phyloP scores from a whole-genome alignment of 2,797 vertebrate genomes.

The Valencia hispanica region DNA sequence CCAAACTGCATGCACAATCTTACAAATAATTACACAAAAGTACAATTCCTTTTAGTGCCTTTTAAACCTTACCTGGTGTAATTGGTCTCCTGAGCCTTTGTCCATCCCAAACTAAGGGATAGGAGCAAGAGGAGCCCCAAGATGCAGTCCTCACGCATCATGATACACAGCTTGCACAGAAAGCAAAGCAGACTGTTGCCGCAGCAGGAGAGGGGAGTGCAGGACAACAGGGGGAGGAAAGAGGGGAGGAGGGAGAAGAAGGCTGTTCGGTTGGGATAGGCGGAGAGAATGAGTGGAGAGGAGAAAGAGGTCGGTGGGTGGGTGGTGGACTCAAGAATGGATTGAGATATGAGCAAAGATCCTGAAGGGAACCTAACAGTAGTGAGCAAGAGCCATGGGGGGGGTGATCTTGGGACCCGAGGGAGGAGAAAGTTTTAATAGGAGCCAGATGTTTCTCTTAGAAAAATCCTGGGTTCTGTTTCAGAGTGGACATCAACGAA shows the following conservation, averaged over 20 bases:
- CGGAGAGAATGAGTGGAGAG: constrained; percentile 48
- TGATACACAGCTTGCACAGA: constrained; percentile 54
- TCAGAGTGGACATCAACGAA: constrained; percentile 34
- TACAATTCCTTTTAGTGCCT: background rate
- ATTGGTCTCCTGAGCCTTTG: constrained; percentile 69
- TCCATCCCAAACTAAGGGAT: constrained; percentile 65
- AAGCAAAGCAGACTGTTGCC: constrained; percentile 30
- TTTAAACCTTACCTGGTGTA: constrained; percentile 71
- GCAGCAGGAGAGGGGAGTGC: constrained; percentile 28
- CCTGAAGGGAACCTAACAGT: constrained; percentile 40
- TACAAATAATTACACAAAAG: background rate
- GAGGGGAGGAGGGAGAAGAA: constrained; percentile 34
- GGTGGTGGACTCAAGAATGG: constrained; percentile 22
- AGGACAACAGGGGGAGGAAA: constrained; percentile 51
- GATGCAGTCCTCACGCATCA: constrained; percentile 55
- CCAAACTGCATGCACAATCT: background rate
- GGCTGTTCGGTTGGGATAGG: constrained; percentile 42
- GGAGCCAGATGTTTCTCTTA: constrained; percentile 74
- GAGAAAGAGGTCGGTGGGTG: background rate
- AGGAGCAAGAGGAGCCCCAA: constrained; percentile 68
- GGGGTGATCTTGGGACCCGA: constrained; percentile 23
- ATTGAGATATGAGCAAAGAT: constrained; percentile 37
- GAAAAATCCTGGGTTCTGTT: constrained; percentile 47
- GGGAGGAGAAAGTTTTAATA: constrained; percentile 65
- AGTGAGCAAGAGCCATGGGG: constrained; percentile 31